Percentiles rank a stretch among this genome's conserved stretches.
Evolutionary conservation across 2,113 vertebrate species (phyloP).

Genomic region (Lasiurus cinereus): DNA sequence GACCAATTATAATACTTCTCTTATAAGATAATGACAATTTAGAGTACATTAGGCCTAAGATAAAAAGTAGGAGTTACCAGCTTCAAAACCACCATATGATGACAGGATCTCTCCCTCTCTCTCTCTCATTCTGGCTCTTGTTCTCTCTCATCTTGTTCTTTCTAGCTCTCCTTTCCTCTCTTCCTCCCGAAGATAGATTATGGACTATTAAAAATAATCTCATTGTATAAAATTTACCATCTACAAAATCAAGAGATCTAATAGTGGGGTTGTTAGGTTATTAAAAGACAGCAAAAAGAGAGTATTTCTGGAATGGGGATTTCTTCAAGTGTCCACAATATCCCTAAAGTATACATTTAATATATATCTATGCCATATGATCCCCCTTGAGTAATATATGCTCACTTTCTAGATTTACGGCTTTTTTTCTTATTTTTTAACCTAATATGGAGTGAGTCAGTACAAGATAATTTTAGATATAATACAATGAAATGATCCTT

Average conservation of each 20-base stretch:
- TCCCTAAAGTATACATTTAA: background rate
- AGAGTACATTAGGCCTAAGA: background rate
- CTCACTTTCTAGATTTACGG: background rate
- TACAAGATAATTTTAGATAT: background rate
- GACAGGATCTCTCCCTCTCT: no score
- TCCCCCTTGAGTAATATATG: background rate
- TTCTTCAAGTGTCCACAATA: background rate
- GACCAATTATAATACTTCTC: background rate
- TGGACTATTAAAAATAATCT: background rate
- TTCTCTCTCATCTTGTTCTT: background rate
- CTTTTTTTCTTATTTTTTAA: slow-evolving; percentile 24
- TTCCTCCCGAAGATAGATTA: background rate
- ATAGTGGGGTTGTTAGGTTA: background rate
- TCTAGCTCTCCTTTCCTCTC: background rate
- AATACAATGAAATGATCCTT: background rate
- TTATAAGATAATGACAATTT: background rate
- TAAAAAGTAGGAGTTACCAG: background rate
- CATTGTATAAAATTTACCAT: background rate
- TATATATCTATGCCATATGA: background rate
- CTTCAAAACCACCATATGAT: background rate
- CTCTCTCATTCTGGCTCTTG: no score
- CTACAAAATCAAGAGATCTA: background rate
- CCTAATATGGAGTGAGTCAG: background rate
- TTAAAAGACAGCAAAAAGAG: background rate
- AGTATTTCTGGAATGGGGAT: background rate